A percentile compares a stretch with the other conserved stretches of the same genome.
These are phyloP conservation scores for Acleris laterana DNA, from an alignment of 2,888 invertebrate genomes.

Conservation along the genomic window DNA sequence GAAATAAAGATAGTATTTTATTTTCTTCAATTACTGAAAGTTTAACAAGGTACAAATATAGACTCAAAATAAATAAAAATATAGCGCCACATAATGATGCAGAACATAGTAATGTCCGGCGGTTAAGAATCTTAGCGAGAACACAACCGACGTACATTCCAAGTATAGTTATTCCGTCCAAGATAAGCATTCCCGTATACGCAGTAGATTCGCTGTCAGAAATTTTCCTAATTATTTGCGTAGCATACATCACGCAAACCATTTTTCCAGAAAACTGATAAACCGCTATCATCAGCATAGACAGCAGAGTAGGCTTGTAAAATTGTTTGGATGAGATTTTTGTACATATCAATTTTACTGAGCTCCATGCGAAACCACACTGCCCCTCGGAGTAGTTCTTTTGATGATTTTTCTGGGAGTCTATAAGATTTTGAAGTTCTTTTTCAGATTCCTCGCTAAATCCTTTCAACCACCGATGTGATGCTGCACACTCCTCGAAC, in stretches of 20 bases:
- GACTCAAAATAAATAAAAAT: constrained; percentile 58
- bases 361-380: background rate
- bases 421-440: constrained; percentile 39
- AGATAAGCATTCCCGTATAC: constrained; percentile 50
- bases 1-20: too few relatives aligned
- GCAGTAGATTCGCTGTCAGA: constrained; percentile 39
- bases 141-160: constrained; percentile 63
- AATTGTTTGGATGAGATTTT: constrained; percentile 51
- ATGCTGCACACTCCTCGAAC: constrained; percentile 40
- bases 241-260: constrained; percentile 44
- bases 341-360: too few relatives aligned
- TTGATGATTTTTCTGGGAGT: constrained; percentile 26
- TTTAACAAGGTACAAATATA: too few relatives aligned
- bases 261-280: constrained; percentile 44
- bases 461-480: constrained; percentile 38
- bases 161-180: constrained; percentile 51
- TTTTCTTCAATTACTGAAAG: too few relatives aligned
- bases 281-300: constrained; percentile 42
- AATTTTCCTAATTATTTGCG: constrained; percentile 40
- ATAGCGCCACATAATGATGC: constrained; percentile 53
- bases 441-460: constrained; percentile 31
- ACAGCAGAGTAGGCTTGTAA: constrained; percentile 51
- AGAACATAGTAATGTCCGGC: constrained; percentile 47
- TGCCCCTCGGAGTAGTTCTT: too few relatives aligned
- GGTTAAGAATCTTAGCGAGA: constrained; percentile 44